These are phyloP conservation scores for Adelges cooleyi DNA, from an alignment of 1,140 invertebrate genomes.

Conservation along the genomic window DNA sequence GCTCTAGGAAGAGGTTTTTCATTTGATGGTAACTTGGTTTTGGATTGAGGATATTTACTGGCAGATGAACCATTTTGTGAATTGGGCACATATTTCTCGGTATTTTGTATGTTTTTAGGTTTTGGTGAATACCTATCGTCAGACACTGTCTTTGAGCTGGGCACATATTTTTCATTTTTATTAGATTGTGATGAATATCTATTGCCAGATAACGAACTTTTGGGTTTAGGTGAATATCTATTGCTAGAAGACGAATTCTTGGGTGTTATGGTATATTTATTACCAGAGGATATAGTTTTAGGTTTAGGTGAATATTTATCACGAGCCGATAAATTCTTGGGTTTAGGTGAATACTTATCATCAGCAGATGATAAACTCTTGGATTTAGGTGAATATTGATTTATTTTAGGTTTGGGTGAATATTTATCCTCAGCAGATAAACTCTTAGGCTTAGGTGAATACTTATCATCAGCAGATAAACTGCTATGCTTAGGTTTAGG, in stretches of 20 bases:
- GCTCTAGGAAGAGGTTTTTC: background rate
- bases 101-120: background rate
- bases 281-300: background rate
- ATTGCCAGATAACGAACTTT: background rate
- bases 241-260: background rate
- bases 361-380: background rate
- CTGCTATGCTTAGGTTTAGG: too few relatives aligned
- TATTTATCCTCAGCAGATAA: background rate
- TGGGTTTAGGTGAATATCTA: background rate
- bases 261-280: background rate
- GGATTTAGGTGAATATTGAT: too few relatives aligned
- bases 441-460: background rate
- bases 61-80: background rate
- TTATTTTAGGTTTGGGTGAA: background rate
- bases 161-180: background rate
- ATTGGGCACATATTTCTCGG: background rate
- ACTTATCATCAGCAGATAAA: background rate
- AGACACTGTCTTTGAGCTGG: background rate
- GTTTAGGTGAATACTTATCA: background rate
- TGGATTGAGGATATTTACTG: background rate
- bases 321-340: background rate
- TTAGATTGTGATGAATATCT: background rate
- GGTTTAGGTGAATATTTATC: background rate
- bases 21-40: background rate
- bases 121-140: background rate